phyloP scores from a whole-genome alignment of 2,888 invertebrate species.

The Napeogenes sylphis region DNA sequence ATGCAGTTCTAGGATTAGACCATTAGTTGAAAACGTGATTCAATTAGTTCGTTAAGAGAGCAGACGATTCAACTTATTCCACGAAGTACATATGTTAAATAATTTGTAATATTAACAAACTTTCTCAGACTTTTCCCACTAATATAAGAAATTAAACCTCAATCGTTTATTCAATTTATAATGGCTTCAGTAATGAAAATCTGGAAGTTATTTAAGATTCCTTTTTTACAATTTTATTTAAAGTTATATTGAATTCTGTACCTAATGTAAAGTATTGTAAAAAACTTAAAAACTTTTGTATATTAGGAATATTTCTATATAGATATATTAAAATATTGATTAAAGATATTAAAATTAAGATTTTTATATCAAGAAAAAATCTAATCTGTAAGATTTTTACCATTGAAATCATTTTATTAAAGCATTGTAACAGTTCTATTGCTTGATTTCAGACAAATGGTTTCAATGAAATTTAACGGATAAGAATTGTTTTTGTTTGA shows the following conservation, averaged over 20 bases:
- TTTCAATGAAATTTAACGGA: constrained; percentile 7
- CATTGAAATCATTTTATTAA: constrained; percentile 1
- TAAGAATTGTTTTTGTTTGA: constrained; percentile 7
- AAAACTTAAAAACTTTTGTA: too few species aligned
- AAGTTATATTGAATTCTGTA: too few species aligned
- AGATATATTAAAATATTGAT: too few species aligned
- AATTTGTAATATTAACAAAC: background rate
- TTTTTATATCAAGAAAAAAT: background rate
- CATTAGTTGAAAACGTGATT: constrained; percentile 2
- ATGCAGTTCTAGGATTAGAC: background rate
- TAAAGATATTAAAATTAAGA: background rate
- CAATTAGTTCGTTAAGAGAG: constrained; percentile 2
- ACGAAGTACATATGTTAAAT: background rate
- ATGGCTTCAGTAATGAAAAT: too few species aligned
- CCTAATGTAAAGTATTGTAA: too few species aligned
- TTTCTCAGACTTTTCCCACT: background rate
- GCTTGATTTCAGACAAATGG: constrained; percentile 1
- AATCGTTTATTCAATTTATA: too few species aligned
- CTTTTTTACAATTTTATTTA: too few species aligned
- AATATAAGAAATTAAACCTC: too few species aligned
- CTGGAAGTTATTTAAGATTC: too few species aligned
- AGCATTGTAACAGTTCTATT: constrained; percentile 11
- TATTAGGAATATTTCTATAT: too few species aligned
- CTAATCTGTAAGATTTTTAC: too few species aligned
- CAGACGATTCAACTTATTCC: background rate